phyloP scores from a whole-genome alignment of 2,888 invertebrate genomes.

The Epinotia demarniana region DNA sequence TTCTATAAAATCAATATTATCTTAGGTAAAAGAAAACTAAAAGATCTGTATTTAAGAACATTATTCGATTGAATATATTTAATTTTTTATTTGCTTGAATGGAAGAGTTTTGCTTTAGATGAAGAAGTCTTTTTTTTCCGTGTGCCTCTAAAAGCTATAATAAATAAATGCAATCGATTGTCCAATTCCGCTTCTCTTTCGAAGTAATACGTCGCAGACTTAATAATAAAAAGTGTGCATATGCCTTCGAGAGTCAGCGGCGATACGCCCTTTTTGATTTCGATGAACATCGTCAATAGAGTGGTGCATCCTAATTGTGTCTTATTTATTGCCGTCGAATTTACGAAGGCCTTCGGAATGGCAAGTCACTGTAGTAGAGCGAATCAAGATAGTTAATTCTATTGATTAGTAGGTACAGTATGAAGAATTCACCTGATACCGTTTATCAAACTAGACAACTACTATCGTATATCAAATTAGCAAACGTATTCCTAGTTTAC shows the following conservation, averaged over 20 bases:
- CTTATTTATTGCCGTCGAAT: conserved; percentile 44
- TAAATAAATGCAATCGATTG: conserved; percentile 44
- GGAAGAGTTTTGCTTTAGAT: conserved; percentile 10
- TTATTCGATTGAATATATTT: conserved; percentile 1
- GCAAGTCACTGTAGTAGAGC: too few species aligned
- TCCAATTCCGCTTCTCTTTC: conserved; percentile 48
- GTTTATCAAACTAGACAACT: too few species aligned
- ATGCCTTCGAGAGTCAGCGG: neutral
- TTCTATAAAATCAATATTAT: neutral
- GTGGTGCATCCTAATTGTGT: conserved; percentile 48
- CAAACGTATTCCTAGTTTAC: neutral
- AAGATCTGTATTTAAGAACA: neutral
- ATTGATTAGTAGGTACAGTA: neutral
- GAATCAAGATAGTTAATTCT: too few species aligned
- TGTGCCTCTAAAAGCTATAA: conserved; percentile 27
- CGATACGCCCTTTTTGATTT: neutral
- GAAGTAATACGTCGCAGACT: neutral
- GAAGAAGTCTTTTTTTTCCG: conserved; percentile 5
- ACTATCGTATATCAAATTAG: neutral
- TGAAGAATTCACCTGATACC: neutral
- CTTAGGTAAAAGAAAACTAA: conserved; percentile 5
- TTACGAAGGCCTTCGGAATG: too few species aligned
- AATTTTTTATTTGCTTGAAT: conserved; percentile 1
- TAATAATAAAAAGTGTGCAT: neutral
- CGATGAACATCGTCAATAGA: neutral